Evolutionary conservation across 1,140 invertebrate species (phyloP).

Genomic region (Sarcophaga peregrina): DNA sequence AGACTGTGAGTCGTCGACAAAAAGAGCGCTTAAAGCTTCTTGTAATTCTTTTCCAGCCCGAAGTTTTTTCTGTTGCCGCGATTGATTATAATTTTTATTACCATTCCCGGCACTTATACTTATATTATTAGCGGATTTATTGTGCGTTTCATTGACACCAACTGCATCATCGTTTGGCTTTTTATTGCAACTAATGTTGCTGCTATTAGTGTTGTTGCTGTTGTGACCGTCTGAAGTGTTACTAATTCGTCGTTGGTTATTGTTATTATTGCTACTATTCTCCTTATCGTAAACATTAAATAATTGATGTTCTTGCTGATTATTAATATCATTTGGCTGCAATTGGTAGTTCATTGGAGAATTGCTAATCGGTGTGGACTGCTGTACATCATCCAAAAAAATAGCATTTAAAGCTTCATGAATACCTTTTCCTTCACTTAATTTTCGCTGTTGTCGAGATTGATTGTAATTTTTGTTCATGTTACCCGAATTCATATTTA

Average conservation of each 20-base stretch:
- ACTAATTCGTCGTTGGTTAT: conserved; percentile 33
- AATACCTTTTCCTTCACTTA: background rate
- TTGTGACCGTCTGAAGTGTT: conserved; percentile 19
- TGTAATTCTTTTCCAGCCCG: conserved; percentile 35
- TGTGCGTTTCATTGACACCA: conserved; percentile 48
- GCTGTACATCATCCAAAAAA: background rate
- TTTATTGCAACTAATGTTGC: conserved; percentile 50
- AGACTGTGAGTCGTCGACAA: conserved; percentile 7
- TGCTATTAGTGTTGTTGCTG: conserved; percentile 46
- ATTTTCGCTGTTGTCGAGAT: conserved; percentile 9
- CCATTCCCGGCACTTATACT: conserved; percentile 45
- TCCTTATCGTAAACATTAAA: conserved; percentile 45
- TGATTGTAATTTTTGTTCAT: conserved; percentile 45
- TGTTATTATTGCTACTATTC: conserved; percentile 42
- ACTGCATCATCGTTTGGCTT: conserved; percentile 43
- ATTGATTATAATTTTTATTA: conserved; percentile 46
- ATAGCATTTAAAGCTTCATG: background rate
- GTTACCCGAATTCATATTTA: conserved; percentile 46
- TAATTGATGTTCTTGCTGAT: conserved; percentile 53
- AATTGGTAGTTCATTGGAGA: conserved; percentile 64
- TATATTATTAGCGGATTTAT: conserved; percentile 47
- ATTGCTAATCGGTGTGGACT: conserved; percentile 52
- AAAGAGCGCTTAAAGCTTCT: conserved; percentile 21
- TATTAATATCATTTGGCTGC: conserved; percentile 7
- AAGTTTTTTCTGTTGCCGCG: conserved; percentile 13